Base-by-base conservation (phyloP, 2,113 vertebrate species). In the Chaetodon auriga region DNA sequence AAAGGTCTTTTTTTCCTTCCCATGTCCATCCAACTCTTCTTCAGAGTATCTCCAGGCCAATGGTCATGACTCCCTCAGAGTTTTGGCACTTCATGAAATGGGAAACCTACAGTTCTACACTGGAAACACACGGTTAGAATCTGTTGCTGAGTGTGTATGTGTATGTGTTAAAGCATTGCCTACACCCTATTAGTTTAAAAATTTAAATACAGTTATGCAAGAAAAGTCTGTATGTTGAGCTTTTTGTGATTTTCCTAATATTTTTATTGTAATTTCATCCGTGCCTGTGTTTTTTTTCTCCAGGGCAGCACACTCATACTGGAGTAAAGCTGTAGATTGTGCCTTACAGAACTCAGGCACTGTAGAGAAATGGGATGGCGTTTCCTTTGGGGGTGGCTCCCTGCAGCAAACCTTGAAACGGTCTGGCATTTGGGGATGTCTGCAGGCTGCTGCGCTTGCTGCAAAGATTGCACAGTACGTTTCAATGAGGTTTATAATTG, bases 391-490 rank as follows among this genome's bases (percentile, higher is more conserved):
- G 14, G 65, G 80, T 55, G 93, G 94, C 92, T 95, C 93, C 60
- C 93, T 95, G 77, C 94, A 97, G 64, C 93, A 96, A 63, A 94
- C 96, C 80, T 89, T 99, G 78, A 95, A 91, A 82, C 95, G 92
- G 80, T 94, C 95, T 85, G 98, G 98, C 71, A 86, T 97, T 78
- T 98, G 97, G 97, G 98, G 97, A 10, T 99, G 98, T 92, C 93
- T 99, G 30, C 97, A 96, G 87, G 98, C 96, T 80, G 98, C 97
- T 2, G 91, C 95, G 61, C 93, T 99, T 86, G 92, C 96, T 19
- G 97, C 97, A 65, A 99, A 99, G 88, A 97, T 98, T 87, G 97
- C 98, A 62, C 97, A 97, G 98, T 99, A 92, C 92, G 98, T 97
- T 75, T 49, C 36, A 49, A 16, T 38, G 5, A 80, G 3, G 3